A percentile compares a stretch with the other conserved stretches of the same genome.
Conservation (phyloP, 2,888 invertebrate species). For the Spilosoma lubricipeda region DNA sequence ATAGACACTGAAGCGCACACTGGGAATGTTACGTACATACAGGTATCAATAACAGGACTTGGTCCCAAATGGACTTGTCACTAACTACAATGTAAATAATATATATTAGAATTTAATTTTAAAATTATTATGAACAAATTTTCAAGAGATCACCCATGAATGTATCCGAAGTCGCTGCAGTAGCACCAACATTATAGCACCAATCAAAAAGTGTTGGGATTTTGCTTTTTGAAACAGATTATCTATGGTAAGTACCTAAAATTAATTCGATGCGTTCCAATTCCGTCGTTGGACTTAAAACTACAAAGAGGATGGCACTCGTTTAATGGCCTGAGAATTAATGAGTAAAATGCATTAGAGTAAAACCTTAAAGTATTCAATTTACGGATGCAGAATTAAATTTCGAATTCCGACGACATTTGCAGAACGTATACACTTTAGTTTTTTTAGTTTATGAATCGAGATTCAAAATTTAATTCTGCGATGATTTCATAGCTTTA, state of each 20-base stretch:
- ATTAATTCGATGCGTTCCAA: conserved; percentile 74
- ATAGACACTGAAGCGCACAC: conserved; percentile 81
- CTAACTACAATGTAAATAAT: conserved; percentile 80
- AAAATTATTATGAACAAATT: conserved; percentile 60
- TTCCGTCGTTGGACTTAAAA: conserved; percentile 77
- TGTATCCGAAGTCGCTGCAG: conserved; percentile 72
- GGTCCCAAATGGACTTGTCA: conserved; percentile 47
- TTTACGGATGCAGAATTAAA: conserved; percentile 42
- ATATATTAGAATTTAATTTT: conserved; percentile 62
- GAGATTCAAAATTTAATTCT: conserved; percentile 52
- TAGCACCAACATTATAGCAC: conserved; percentile 75
- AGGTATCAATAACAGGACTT: conserved; percentile 82
- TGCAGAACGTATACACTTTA: neutral
- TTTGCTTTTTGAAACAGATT: conserved; percentile 51
- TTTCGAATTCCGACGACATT: conserved; percentile 25
- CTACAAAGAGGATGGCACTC: conserved; percentile 85
- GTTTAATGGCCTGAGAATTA: conserved; percentile 85
- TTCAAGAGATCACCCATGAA: conserved; percentile 82
- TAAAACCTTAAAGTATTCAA: conserved; percentile 73
- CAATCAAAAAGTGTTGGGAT: conserved; percentile 59
- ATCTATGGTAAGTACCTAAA: conserved; percentile 54
- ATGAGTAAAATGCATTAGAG: conserved; percentile 85
- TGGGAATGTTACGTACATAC: conserved; percentile 85
- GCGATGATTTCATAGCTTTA: conserved; percentile 30
- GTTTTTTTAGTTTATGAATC: conserved; percentile 25